Conservation (phyloP, 1,140 invertebrate genomes). For the Semibalanus balanoides region DNA sequence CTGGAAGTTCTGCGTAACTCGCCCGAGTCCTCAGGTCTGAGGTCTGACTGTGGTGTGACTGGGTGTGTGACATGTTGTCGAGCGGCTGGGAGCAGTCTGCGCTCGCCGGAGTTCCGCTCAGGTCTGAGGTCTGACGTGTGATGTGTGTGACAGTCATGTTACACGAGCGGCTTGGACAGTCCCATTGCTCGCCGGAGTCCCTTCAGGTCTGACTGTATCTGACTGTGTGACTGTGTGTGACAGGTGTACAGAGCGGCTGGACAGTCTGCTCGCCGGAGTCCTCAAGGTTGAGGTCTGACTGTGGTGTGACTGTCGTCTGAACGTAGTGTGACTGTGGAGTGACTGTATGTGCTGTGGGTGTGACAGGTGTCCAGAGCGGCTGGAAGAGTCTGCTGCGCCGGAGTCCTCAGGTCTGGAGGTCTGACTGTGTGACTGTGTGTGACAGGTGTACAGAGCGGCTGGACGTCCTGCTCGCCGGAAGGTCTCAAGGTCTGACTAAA, state of each 20-base stretch:
- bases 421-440: not conserved
- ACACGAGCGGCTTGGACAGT: too few relatives aligned
- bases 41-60: too few relatives aligned
- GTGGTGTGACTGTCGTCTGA: too few relatives aligned
- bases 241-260: slow-evolving; percentile 63
- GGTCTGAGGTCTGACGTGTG: too few relatives aligned
- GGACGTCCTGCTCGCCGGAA: slow-evolving; percentile 84
- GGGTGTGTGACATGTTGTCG: slow-evolving; percentile 42
- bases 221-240: not conserved
- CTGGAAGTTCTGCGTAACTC: slow-evolving; percentile 79
- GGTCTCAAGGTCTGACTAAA: slow-evolving; percentile 32
- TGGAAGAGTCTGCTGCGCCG: slow-evolving; percentile 75
- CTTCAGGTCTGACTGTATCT: not conserved
- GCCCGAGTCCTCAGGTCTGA: slow-evolving; percentile 77
- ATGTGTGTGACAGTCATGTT: too few relatives aligned
- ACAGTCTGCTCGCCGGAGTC: too few relatives aligned
- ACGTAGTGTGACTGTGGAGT: too few relatives aligned
- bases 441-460: slow-evolving; percentile 54
- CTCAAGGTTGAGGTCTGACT: too few relatives aligned
- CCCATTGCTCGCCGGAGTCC: slow-evolving; percentile 85
- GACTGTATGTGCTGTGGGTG: too few relatives aligned
- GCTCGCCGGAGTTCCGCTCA: too few relatives aligned
- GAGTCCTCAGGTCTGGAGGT: slow-evolving; percentile 45
- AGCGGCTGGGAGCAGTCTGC: slow-evolving; percentile 71
- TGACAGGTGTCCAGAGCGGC: slow-evolving; percentile 52